These are phyloP conservation scores for Mimachlamys varia DNA, from an alignment of 2,888 invertebrate genomes.

Conservation along the genomic window DNA sequence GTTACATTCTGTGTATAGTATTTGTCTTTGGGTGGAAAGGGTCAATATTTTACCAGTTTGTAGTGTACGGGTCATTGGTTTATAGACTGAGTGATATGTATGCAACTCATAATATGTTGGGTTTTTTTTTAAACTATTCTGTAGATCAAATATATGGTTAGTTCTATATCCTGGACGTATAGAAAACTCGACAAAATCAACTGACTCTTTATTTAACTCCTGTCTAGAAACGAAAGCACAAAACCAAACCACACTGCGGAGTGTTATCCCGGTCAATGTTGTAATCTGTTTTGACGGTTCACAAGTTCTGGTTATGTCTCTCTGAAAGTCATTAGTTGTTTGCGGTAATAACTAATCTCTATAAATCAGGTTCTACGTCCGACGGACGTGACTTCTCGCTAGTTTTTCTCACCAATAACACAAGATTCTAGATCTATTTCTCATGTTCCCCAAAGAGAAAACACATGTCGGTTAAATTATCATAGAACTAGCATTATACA, in stretches of 20 bases:
- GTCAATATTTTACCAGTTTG: too few relatives aligned
- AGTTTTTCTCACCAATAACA: conserved; percentile 18
- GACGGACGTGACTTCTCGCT: background rate
- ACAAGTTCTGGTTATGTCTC: conserved; percentile 34
- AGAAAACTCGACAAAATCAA: background rate
- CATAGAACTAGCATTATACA: conserved; percentile 36
- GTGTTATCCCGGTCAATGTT: background rate
- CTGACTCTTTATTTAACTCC: background rate
- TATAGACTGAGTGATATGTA: too few relatives aligned
- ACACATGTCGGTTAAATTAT: background rate
- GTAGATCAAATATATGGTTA: background rate
- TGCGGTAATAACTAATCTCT: conserved; percentile 28
- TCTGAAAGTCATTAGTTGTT: conserved; percentile 34
- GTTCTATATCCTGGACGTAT: background rate
- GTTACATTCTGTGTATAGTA: too few relatives aligned
- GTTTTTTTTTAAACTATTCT: background rate
- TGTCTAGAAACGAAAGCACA: background rate
- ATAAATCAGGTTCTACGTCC: conserved; percentile 2
- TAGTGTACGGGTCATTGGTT: too few relatives aligned
- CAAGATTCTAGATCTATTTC: background rate
- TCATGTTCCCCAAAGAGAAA: conserved; percentile 17
- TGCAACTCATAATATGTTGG: too few relatives aligned
- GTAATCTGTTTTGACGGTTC: conserved; percentile 25
- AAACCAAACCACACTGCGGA: background rate
- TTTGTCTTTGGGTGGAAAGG: too few relatives aligned